Evolutionary conservation across 2,888 invertebrate genomes (phyloP).

Genomic region (Cheilosia vernalis): DNA sequence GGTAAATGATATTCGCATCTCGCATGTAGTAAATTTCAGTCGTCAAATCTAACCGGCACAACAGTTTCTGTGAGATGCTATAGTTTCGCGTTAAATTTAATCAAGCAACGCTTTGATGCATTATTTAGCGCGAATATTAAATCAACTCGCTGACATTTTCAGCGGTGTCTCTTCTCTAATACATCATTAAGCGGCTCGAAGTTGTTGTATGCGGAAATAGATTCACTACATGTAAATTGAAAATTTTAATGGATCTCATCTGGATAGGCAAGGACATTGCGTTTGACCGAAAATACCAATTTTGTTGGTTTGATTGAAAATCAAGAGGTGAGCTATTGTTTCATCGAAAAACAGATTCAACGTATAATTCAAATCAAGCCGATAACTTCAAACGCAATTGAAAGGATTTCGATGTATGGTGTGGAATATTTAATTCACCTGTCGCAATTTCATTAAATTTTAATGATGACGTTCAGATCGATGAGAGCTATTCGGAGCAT

Average conservation of each 20-base stretch:
- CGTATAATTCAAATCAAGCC: constrained; percentile 2
- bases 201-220: not conserved
- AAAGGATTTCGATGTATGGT: not conserved
- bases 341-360: not conserved
- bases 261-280: not conserved
- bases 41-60: not conserved
- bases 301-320: constrained; percentile 18
- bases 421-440: not conserved
- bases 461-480: not conserved
- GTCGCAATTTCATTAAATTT: not conserved
- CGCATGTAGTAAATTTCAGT: constrained; percentile 15
- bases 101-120: constrained; percentile 52
- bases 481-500: not conserved
- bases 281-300: constrained; percentile 6
- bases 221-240: constrained; percentile 16
- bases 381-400: not conserved
- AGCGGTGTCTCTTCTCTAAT: not conserved
- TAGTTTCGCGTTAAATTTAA: constrained; percentile 21
- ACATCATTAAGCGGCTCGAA: constrained; percentile 6
- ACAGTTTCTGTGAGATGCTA: not conserved
- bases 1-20: constrained; percentile 26
- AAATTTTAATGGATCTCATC: constrained; percentile 5
- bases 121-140: constrained; percentile 63
- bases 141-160: constrained; percentile 34
- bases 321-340: constrained; percentile 7